A percentile compares a stretch with the other conserved stretches of the same genome.
These are phyloP conservation scores for Elysia crispata DNA, from an alignment of 2,888 invertebrate species.

Conservation along the genomic window DNA sequence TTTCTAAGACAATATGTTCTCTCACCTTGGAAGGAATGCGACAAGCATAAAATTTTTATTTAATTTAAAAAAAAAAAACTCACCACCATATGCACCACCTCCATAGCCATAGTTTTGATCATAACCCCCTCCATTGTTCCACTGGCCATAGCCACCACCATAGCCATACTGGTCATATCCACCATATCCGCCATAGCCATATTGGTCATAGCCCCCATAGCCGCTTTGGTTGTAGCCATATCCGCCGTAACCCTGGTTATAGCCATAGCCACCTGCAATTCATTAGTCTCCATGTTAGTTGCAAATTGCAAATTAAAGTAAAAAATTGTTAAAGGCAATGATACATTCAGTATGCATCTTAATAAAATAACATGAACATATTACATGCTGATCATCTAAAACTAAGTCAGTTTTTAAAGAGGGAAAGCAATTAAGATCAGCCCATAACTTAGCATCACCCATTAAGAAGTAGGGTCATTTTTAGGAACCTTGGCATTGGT, in stretches of 20 bases:
- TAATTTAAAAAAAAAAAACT: constrained; percentile 16
- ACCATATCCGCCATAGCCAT: constrained; percentile 68
- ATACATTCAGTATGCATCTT: too few species aligned
- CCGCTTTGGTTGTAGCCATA: constrained; percentile 78
- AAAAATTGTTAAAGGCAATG: not conserved
- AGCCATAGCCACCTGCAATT: not conserved
- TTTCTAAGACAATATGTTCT: too few species aligned
- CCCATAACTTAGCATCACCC: too few species aligned
- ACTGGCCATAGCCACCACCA: constrained; percentile 59
- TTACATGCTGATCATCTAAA: too few species aligned
- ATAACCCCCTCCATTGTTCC: constrained; percentile 61
- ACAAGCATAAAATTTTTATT: too few species aligned
- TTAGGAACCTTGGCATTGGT: too few species aligned
- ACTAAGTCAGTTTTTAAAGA: too few species aligned
- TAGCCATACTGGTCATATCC: not conserved
- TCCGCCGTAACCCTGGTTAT: not conserved
- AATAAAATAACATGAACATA: too few species aligned
- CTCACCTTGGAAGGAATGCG: too few species aligned
- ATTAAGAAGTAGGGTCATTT: too few species aligned
- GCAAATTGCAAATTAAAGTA: not conserved
- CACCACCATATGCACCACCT: constrained; percentile 49
- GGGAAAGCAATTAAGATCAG: too few species aligned
- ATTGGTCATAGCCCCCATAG: constrained; percentile 78
- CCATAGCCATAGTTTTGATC: constrained; percentile 56
- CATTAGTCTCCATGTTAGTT: not conserved